Conservation (phyloP, 1,140 invertebrate species). For the Berghia stephanieae region DNA sequence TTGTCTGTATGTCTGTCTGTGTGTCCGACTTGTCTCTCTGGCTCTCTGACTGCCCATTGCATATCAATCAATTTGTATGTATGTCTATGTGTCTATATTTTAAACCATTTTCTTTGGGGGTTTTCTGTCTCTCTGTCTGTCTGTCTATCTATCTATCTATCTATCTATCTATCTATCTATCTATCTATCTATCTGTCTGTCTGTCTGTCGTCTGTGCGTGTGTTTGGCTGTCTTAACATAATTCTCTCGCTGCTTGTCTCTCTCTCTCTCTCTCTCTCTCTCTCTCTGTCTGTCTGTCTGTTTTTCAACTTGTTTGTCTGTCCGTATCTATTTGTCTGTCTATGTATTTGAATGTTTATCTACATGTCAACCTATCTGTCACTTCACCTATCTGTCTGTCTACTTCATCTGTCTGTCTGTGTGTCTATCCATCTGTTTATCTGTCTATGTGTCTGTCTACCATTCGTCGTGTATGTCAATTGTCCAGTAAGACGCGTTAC, state of each 20-base stretch:
- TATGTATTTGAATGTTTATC: background rate
- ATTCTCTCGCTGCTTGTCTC: too few species aligned
- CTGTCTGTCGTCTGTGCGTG: background rate
- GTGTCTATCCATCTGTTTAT: background rate
- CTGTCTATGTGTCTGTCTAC: background rate
- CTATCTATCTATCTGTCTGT: too few species aligned
- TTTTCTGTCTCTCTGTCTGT: background rate
- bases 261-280: conserved; percentile 26
- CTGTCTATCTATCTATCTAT: too few species aligned
- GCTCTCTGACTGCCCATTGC: too few species aligned
- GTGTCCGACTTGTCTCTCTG: background rate
- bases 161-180: background rate
- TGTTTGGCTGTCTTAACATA: conserved; percentile 4
- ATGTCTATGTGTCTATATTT: background rate
- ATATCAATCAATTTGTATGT: background rate
- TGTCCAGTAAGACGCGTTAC: background rate
- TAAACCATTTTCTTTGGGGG: background rate
- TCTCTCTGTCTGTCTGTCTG: conserved; percentile 3
- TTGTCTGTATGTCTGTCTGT: background rate
- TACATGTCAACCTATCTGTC: background rate
- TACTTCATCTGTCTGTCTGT: conserved; percentile 1
- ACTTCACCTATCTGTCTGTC: background rate
- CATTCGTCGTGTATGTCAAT: background rate
- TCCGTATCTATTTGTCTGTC: background rate
- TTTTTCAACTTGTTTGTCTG: background rate